phyloP scores from a whole-genome alignment of 2,888 invertebrate genomes.

The Tiphia femorata region DNA sequence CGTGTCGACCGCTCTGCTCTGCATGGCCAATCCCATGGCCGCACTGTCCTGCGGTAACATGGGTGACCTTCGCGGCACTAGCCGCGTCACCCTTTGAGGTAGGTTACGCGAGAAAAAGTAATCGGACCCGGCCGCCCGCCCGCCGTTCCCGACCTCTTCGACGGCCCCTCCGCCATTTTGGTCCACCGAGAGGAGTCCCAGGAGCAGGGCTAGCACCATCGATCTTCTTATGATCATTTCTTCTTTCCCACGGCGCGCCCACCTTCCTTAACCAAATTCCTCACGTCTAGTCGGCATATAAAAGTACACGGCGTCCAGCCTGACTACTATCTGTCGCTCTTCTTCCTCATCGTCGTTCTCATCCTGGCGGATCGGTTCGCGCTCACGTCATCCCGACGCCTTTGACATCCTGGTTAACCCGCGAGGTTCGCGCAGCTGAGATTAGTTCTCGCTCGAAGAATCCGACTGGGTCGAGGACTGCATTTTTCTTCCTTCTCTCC shows the following conservation, averaged over 20 bases:
- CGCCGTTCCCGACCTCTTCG: slow-evolving; percentile 18
- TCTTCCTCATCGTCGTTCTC: slow-evolving; percentile 55
- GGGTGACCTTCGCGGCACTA: slow-evolving; percentile 62
- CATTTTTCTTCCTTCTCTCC: slow-evolving; percentile 4
- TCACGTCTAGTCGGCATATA: slow-evolving; percentile 24
- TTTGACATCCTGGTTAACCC: slow-evolving; percentile 6
- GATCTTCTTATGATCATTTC: slow-evolving; percentile 60
- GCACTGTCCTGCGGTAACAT: slow-evolving; percentile 60
- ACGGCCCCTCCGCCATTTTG: slow-evolving; percentile 49
- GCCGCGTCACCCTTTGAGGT: slow-evolving; percentile 47
- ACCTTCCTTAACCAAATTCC: slow-evolving; percentile 39
- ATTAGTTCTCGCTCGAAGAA: not conserved
- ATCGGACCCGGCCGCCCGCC: slow-evolving; percentile 9
- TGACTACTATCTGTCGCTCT: slow-evolving; percentile 61
- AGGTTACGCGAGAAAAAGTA: slow-evolving; percentile 26
- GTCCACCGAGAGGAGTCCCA: slow-evolving; percentile 54
- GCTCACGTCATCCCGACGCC: not conserved
- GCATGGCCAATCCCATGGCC: slow-evolving; percentile 74
- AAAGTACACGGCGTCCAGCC: slow-evolving; percentile 13
- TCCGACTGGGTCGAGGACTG: not conserved
- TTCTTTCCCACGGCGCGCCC: slow-evolving; percentile 44
- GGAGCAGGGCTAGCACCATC: slow-evolving; percentile 59
- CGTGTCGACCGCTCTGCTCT: slow-evolving; percentile 89
- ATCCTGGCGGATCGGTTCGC: slow-evolving; percentile 7
- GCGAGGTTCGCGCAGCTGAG: not conserved